Evolutionary conservation across 2,888 invertebrate genomes (phyloP).

Genomic region (Ditula angustiorana): DNA sequence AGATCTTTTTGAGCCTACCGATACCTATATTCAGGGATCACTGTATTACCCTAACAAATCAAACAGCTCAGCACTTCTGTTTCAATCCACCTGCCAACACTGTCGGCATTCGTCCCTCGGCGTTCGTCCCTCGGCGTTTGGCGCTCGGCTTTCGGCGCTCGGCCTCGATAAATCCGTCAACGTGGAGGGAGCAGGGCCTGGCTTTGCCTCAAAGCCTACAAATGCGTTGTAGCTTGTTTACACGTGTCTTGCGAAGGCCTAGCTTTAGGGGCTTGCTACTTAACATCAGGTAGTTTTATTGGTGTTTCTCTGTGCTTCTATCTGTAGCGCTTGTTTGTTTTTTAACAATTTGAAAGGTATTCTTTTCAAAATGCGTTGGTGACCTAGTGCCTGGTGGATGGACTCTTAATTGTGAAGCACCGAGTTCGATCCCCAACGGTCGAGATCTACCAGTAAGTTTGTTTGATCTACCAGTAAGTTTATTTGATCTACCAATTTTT

Average conservation of each 20-base stretch:
- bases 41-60: not conserved
- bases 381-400: no score
- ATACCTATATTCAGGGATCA: no score
- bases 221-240: constrained; percentile 2
- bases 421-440: no score
- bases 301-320: not conserved
- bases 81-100: constrained; percentile 4
- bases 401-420: no score
- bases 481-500: no score
- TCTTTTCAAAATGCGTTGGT: no score
- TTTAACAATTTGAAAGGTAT: no score
- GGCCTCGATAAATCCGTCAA: not conserved
- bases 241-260: not conserved
- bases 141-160: constrained; percentile 1
- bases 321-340: no score
- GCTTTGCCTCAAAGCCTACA: constrained; percentile 1
- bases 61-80: not conserved
- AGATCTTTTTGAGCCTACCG: no score
- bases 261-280: not conserved
- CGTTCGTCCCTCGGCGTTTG: not conserved
- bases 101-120: constrained; percentile 1
- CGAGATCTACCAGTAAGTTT: no score
- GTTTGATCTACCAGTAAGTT: no score
- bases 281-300: not conserved
- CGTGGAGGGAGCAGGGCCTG: not conserved